A percentile compares a stretch with the other conserved stretches of the same genome.
Conservation (phyloP, 2,113 vertebrate species). For the Cinclus mexicanus region DNA sequence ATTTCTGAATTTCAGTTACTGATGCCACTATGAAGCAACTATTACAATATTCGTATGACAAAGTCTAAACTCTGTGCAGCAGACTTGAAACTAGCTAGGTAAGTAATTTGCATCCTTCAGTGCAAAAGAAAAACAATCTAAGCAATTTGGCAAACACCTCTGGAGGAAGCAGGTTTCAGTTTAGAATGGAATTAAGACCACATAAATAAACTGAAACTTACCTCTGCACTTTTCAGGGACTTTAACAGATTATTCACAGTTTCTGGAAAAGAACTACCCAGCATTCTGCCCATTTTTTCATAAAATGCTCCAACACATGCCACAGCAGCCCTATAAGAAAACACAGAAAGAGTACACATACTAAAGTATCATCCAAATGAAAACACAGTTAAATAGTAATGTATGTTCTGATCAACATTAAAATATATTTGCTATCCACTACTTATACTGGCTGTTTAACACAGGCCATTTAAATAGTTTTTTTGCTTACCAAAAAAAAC, state of each 20-base stretch:
- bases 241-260: constrained; percentile 97
- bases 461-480: rapidly evolving
- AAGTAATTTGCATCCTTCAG: background rate
- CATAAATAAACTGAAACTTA: constrained; percentile 52
- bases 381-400: background rate
- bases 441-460: background rate
- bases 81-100: background rate
- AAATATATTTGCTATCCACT: background rate
- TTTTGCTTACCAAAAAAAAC: background rate
- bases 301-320: constrained; percentile 98
- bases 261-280: constrained; percentile 97
- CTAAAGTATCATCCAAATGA: background rate
- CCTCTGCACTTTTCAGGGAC: constrained; percentile 96
- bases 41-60: background rate
- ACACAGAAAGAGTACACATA: background rate
- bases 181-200: background rate
- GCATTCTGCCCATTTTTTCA: constrained; percentile 98
- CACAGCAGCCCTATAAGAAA: constrained; percentile 87
- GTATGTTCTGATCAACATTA: background rate
- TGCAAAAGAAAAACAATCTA: background rate
- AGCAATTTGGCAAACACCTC: background rate
- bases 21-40: background rate
- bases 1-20: background rate
- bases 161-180: background rate
- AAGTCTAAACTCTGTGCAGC: background rate